phyloP scores from a whole-genome alignment of 2,113 vertebrate genomes.

The Tyrannus savana region DNA sequence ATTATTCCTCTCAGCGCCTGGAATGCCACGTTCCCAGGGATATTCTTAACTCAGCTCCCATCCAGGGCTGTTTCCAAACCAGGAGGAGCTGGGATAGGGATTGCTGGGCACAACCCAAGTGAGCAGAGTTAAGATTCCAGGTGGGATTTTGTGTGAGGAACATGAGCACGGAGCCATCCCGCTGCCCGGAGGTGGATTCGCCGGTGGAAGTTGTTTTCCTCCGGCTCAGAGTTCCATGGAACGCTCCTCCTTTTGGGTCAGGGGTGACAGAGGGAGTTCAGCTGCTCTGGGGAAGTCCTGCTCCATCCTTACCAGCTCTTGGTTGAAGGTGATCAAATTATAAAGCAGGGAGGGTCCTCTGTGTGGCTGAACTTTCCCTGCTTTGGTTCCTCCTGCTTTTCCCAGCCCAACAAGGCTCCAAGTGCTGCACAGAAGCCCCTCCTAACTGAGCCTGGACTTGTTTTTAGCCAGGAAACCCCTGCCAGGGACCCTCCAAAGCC shows the following conservation, averaged over 20 bases:
- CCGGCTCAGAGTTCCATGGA: not conserved
- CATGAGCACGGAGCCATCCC: accelerated
- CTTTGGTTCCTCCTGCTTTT: not conserved
- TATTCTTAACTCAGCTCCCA: not conserved
- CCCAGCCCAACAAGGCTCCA: not conserved
- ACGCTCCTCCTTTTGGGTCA: not conserved
- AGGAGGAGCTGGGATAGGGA: not conserved
- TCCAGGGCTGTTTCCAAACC: not conserved
- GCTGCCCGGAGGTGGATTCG: not conserved
- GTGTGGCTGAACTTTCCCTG: not conserved
- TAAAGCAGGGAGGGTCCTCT: not conserved
- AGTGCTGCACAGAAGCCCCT: not conserved
- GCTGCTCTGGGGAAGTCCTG: not conserved
- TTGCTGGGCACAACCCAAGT: not conserved
- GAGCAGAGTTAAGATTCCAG: not conserved
- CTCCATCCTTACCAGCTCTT: not conserved
- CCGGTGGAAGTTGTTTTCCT: not conserved
- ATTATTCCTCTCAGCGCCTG: not conserved
- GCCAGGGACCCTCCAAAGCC: not conserved
- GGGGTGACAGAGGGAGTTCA: not conserved
- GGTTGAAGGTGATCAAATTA: not conserved
- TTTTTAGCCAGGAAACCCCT: not conserved
- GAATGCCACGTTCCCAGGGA: not conserved
- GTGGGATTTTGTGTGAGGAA: not conserved
- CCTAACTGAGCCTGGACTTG: not conserved